Percentiles rank a stretch among this genome's conserved stretches.
Conservation (phyloP, 1,140 invertebrate genomes). For the Rhysida immarginata region DNA sequence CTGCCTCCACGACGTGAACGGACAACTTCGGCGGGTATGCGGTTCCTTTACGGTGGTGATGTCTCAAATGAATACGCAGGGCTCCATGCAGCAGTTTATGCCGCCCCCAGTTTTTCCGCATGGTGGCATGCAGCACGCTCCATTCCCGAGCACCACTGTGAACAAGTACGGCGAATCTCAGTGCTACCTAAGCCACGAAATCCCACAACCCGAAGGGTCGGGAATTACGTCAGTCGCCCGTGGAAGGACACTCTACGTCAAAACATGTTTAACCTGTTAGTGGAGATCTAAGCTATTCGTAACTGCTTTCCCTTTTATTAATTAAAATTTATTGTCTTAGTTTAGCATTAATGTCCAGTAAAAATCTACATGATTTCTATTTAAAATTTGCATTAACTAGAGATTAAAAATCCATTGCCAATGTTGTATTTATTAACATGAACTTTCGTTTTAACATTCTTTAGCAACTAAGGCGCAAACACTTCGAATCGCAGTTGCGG, state of each 20-base stretch:
- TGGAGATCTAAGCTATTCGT: neutral
- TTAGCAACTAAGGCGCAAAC: too few species aligned
- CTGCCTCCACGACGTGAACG: constrained; percentile 62
- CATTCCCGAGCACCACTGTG: constrained; percentile 35
- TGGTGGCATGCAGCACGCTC: neutral
- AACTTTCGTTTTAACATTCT: constrained; percentile 1
- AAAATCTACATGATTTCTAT: neutral
- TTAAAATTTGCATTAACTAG: too few species aligned
- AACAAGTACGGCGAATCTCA: constrained; percentile 77
- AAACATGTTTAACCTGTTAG: constrained; percentile 77
- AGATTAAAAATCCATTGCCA: too few species aligned
- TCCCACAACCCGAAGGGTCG: constrained; percentile 65
- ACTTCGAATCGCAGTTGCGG: too few species aligned
- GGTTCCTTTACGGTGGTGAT: constrained; percentile 80
- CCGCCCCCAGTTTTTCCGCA: constrained; percentile 34
- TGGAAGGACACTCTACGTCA: constrained; percentile 72
- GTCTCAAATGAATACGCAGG: constrained; percentile 46
- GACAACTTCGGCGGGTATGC: constrained; percentile 56
- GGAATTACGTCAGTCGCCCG: constrained; percentile 68
- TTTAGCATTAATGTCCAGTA: neutral
- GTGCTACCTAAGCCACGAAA: constrained; percentile 71
- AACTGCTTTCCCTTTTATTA: neutral
- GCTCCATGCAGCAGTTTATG: constrained; percentile 31
- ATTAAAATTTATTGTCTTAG: neutral
- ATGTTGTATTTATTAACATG: neutral